Conservation (phyloP, 2,888 invertebrate species). For the Hirtodrosophila trivittata region DNA sequence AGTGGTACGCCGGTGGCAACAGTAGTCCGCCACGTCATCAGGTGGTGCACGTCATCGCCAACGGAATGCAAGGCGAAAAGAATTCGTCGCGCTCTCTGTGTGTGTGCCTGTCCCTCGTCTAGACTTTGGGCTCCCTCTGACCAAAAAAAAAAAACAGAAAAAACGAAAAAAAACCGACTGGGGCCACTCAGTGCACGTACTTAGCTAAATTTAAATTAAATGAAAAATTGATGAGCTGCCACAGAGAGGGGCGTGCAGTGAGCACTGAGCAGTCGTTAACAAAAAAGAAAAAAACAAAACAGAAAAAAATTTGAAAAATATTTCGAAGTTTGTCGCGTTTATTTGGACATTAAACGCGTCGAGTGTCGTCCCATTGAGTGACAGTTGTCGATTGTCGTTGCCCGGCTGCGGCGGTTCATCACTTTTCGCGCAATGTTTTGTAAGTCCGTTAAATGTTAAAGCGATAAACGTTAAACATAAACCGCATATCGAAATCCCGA, state of each 20-base stretch:
- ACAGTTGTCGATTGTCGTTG: slow-evolving; percentile 75
- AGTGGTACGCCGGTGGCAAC: neutral
- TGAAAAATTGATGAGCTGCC: slow-evolving; percentile 78
- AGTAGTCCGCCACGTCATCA: slow-evolving; percentile 26
- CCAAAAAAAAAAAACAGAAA: too few species aligned
- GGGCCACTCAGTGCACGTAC: slow-evolving; percentile 35
- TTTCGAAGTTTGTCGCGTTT: slow-evolving; percentile 54
- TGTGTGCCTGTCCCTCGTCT: slow-evolving; percentile 32
- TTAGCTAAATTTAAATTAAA: slow-evolving; percentile 75
- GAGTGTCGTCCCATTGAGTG: slow-evolving; percentile 55
- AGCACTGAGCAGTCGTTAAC: slow-evolving; percentile 1
- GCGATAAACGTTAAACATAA: too few species aligned
- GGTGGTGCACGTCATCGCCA: slow-evolving; percentile 62
- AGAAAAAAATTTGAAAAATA: slow-evolving; percentile 6
- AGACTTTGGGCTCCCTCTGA: slow-evolving; percentile 5
- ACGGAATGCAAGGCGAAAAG: slow-evolving; percentile 76
- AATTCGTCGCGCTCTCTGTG: slow-evolving; percentile 65
- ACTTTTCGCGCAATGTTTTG: slow-evolving; percentile 44
- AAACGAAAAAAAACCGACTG: too few species aligned
- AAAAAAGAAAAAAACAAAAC: slow-evolving; percentile 8
- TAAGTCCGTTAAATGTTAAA: too few species aligned
- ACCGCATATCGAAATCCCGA: neutral
- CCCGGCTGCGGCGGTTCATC: slow-evolving; percentile 61
- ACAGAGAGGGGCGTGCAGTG: neutral
- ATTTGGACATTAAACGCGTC: slow-evolving; percentile 72